These are phyloP conservation scores for Samia ricini DNA, from an alignment of 1,140 invertebrate species.

Conservation along the genomic window DNA sequence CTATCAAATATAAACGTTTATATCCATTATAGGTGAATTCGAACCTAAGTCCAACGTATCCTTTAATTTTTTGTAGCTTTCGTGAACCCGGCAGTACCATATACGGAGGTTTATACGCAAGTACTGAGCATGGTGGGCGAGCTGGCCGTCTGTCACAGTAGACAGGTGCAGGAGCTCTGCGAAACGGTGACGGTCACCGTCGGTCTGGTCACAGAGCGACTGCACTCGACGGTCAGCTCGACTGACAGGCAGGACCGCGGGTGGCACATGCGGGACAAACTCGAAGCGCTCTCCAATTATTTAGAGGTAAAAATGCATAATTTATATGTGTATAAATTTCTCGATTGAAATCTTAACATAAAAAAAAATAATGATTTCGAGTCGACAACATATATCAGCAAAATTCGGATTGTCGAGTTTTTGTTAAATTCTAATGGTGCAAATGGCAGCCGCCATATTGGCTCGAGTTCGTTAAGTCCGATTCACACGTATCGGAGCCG, in stretches of 20 bases:
- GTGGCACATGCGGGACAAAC: slow-evolving; percentile 36
- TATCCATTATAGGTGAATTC: no score
- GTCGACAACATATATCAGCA: no score
- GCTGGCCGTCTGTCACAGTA: slow-evolving; percentile 27
- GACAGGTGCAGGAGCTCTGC: slow-evolving; percentile 20
- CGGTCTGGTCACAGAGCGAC: slow-evolving; percentile 10
- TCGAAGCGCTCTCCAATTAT: slow-evolving; percentile 51
- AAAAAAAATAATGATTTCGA: no score
- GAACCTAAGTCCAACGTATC: no score
- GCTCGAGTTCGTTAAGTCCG: no score
- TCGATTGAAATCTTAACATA: no score
- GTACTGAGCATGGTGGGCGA: slow-evolving; percentile 40
- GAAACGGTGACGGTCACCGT: slow-evolving; percentile 4
- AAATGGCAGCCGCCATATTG: no score
- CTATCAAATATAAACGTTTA: no score
- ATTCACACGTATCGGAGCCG: no score
- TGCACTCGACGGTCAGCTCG: slow-evolving; percentile 4
- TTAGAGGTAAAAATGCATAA: slow-evolving; percentile 66
- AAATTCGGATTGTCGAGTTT: no score
- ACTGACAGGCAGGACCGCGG: slow-evolving; percentile 11
- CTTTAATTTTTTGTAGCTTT: slow-evolving; percentile 47
- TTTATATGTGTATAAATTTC: no score
- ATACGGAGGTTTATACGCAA: slow-evolving; percentile 51
- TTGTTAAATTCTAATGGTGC: no score
- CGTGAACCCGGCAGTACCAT: slow-evolving; percentile 53